phyloP scores from a whole-genome alignment of 2,888 invertebrate genomes.

The Cepaea hortensis region DNA sequence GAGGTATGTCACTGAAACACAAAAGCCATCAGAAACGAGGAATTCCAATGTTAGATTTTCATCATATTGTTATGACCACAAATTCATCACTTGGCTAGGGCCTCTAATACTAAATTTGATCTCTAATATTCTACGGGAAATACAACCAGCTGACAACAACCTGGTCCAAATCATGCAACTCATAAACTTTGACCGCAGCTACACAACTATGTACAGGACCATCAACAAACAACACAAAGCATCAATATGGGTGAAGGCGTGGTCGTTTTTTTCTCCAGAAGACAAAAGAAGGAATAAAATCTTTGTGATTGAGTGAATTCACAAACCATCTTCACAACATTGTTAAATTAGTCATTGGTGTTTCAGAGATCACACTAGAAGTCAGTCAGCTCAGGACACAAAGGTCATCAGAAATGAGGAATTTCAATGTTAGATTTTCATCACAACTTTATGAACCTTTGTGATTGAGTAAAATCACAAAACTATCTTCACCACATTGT shows the following conservation, averaged over 20 bases:
- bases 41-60: slow-evolving; percentile 15
- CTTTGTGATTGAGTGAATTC: too few species aligned
- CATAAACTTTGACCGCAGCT: neutral
- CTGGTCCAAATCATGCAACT: neutral
- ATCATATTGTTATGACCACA: neutral
- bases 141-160: too few species aligned
- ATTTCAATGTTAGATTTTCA: neutral
- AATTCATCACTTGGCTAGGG: neutral
- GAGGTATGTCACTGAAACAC: too few species aligned
- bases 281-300: too few species aligned
- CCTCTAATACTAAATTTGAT: too few species aligned
- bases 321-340: too few species aligned
- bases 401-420: slow-evolving; percentile 22
- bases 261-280: too few species aligned
- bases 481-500: too few species aligned
- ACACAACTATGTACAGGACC: neutral
- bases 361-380: too few species aligned
- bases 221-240: neutral
- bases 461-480: too few species aligned
- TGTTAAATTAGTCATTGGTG: too few species aligned
- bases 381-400: neutral
- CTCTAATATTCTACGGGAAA: too few species aligned
- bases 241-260: neutral
- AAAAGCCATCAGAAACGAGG: slow-evolving; percentile 24
- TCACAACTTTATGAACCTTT: neutral